Base-by-base conservation (phyloP, 2,797 vertebrate species). In the Crocidura indochinensis region DNA sequence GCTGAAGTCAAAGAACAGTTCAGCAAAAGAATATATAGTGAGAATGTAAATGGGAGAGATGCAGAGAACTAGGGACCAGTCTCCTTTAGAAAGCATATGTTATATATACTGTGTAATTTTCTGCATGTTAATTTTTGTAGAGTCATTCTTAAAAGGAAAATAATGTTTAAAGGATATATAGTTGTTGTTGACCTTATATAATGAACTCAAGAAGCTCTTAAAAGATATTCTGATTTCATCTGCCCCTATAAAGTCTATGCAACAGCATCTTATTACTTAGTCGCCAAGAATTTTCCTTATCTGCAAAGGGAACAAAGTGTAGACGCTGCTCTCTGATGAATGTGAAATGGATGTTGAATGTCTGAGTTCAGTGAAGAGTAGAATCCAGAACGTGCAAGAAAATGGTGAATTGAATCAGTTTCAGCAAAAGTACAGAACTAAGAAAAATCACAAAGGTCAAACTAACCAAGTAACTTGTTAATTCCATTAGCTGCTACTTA, bases 341-440 rank as follows among this genome's bases (percentile, higher is more conserved):
- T 10, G n/a, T 26, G 62, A 64, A 80, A 26, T 46, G 19, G 9
- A 9, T 29, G 8, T 26, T 46, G 19, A 7, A 9, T 29, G 8
- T 26, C 24, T 86, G 20, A 86, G 24, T 75, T 94, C n/a, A 74
- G 26, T 4, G 2, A 29, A 84, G 29, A 62, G 15, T 19, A 51
- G 1, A 78, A 9, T 12, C 47, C 24, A 31, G 15, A 0, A 4
- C 0, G 71, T 29, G 5, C 1, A 22, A 14, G 0, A 0, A 72
- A 81, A 12, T 14, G 83, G 6, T 27, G 29, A 83, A 69, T 24
- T 69, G 22, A 72, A 11, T 85, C n/a, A 31, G 3, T 44, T 80
- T 29, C 31, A 84, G 24, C 53, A 27, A 15, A 82, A 44, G 4
- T 53, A 0, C 27, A 62, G 60, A 81, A 67, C 3, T 17, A 85